Base-by-base conservation (phyloP, 2,113 vertebrate genomes). In the Eulemur macaco region DNA sequence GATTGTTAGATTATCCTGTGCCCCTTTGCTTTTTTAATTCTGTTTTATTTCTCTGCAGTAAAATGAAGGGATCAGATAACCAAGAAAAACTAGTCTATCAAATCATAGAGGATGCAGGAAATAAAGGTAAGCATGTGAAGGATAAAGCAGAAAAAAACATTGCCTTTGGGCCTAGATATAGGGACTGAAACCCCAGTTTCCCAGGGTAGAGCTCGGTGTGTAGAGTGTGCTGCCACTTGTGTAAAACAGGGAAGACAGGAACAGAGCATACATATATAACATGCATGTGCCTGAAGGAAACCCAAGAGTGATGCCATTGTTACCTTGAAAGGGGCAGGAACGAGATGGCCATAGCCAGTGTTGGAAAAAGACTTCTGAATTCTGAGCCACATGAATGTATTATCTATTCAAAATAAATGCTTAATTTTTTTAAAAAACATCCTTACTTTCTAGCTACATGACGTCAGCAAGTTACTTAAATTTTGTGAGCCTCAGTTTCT, bases 41-140 rank as follows among this genome's bases (percentile, higher is more conserved):
- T 97, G 8, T 12, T 97, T 96, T 98, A 96, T 97, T 98, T 76
- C 39, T 97, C 81, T 97, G 18, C 95, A 99, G 99, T 98, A 99
- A 99, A 98, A 99, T 99, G 99, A 99, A 99, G 96, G 99, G 99
- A 69, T 99, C 99, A 6, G 99, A 99, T 98, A 99, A 99, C 97
- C 99, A 99, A 98, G 99, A 99, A 98, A 99, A 99, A 86, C 98
- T 99, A 90, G 99, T 99, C 10, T 99, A 99, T 98, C 99, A 99
- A 98, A 99, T 99, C 97, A 99, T 99, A 96, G 99, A 99, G 97
- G 99, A 99, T 45, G 99, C 99, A 66, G 99, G 99, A 97, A 99
- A 99, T 98, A 99, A 99, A 99, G 99, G 99, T 99, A 98, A 88
- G 92, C 73, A n/a, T 56, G 5, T 52, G 37, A 85, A 88, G 77